Evolutionary conservation across 1,140 invertebrate species (phyloP), one percentile per base, ranked within the genome.

Genomic region (Camponotus pennsylvanicus): DNA sequence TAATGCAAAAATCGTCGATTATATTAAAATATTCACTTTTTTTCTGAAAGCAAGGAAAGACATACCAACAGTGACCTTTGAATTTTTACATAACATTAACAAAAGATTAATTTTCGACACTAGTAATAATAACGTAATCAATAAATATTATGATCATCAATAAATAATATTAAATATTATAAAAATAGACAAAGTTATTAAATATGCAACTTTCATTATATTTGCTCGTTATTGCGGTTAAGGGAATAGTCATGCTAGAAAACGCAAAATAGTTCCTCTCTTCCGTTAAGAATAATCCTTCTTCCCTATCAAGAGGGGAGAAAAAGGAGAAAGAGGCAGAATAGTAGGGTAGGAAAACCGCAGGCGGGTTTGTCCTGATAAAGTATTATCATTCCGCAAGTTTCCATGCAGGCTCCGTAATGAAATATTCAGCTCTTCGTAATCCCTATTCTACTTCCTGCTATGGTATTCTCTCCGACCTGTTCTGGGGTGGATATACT

Each of bases 401-500:
- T 86, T 88, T 88, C 77, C 78, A 88, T 85, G 86, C 83, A 88
- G 75, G 80, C 80, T 85, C 80, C 84, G 69, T 88, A 89, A 91
- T 91, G 88, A 89, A 91, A 89, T 91, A 91, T 91, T 91, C 90
- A 91, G 86, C 76, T 88, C 52, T 86, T 88, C 86, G 76, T 91
- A 91, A 91, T 91, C 90, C 84, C 40, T 76, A 67, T 88, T 91
- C 89, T 79, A 86, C 73, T 88, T 86, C 57, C 85, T 82, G 75
- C 88, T 86, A 73, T 55, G 67, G 63, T 88, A 88, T 91, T 88
- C 83, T 88, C 77, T 71, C 57, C 66, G 59, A 57, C 34, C 88
- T 79, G 61, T 70, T 88, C 80, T 64, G 55, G 27, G 42, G 40
- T 86, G 70, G 88, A 89, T 77, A 89, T 77, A 73, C 49, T 49